Base-by-base conservation (phyloP, 2,797 vertebrate species). In the Pelodytes ibericus region DNA sequence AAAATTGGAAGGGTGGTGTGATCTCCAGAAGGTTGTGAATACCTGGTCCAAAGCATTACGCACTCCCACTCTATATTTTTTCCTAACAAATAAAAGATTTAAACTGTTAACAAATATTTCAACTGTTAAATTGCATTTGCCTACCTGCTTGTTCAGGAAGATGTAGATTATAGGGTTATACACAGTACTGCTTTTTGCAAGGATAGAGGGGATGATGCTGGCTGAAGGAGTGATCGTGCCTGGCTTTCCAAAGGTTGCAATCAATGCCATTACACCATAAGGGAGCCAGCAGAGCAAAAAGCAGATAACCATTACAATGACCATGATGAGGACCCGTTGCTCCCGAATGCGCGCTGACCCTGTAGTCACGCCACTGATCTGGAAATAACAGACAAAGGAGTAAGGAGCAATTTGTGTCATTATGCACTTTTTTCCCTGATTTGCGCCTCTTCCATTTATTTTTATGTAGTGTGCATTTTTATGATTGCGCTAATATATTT, bases 111-210 rank as follows among this genome's bases (percentile, higher is more conserved):
- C n/a, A n/a, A n/a, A n/a, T n/a, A n/a, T n/a, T n/a, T n/a, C n/a
- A n/a, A n/a, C n/a, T n/a, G n/a, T n/a, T n/a, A n/a, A n/a, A n/a
- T n/a, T 65, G 18, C 15, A 20, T 47, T 65, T 24, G 66, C 90
- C 82, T 87, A 94, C 93, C 92, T 94, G 92, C 80, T 91, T 94
- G 86, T 95, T 95, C 90, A 94, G 89, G 77, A 94, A 94, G 56
- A 94, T 82, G 72, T 94, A 94, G 82, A 94, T 94, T 53, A 94
- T 84, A 9, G 93, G 93, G 81, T 93, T 94, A 82, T 93, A 84
- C 80, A 91, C 88, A 0, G 93, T 92, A 86, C 93, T 95, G 82
- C 87, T 88, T 84, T 96, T 94, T 81, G 92, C 94, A 6, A 94
- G 86, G 66, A 94, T 73, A 3, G 92, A 94, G 0, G 94, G 94